A percentile compares a stretch with the other conserved stretches of the same genome.
Evolutionary conservation across 2,888 invertebrate species (phyloP).

Genomic region (Panzeria rudis): DNA sequence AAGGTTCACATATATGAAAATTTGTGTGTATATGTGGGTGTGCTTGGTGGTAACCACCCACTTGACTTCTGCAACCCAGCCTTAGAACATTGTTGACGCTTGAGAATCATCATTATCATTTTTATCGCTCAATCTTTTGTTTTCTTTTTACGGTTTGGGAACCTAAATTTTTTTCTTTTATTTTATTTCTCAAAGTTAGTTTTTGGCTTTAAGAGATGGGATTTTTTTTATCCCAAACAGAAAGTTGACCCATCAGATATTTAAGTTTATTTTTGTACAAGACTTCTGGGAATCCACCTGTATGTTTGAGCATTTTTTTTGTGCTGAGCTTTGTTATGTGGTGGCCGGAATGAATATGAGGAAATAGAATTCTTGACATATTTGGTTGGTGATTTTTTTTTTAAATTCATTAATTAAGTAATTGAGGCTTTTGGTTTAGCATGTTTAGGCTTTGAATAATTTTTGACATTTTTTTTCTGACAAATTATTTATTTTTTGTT

Average conservation of each 20-base stretch:
- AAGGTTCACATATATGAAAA: slow-evolving; percentile 33
- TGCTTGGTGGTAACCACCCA: slow-evolving; percentile 72
- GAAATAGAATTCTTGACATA: neutral
- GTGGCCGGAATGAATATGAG: neutral
- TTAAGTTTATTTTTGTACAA: slow-evolving; percentile 2
- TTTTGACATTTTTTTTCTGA: too few relatives aligned
- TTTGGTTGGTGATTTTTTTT: neutral
- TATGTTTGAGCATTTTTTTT: neutral
- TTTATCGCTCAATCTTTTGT: slow-evolving; percentile 67
- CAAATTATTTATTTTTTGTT: too few relatives aligned
- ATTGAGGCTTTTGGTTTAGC: neutral
- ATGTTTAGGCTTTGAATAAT: too few relatives aligned
- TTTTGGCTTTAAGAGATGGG: slow-evolving; percentile 5
- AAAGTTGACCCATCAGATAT: slow-evolving; percentile 26
- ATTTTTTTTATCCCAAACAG: slow-evolving; percentile 15
- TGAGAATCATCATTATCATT: slow-evolving; percentile 72
- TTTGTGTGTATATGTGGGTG: slow-evolving; percentile 66
- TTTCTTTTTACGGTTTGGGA: slow-evolving; percentile 32
- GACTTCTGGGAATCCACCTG: slow-evolving; percentile 47
- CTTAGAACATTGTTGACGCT: slow-evolving; percentile 69
- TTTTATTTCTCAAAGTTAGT: slow-evolving; percentile 10
- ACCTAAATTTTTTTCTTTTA: neutral
- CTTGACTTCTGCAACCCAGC: slow-evolving; percentile 76
- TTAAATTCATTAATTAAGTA: too few relatives aligned
- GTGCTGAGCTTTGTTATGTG: neutral